These are phyloP conservation scores for Alaudala cheleensis DNA, from an alignment of 2,113 vertebrate genomes.

Conservation along the genomic window DNA sequence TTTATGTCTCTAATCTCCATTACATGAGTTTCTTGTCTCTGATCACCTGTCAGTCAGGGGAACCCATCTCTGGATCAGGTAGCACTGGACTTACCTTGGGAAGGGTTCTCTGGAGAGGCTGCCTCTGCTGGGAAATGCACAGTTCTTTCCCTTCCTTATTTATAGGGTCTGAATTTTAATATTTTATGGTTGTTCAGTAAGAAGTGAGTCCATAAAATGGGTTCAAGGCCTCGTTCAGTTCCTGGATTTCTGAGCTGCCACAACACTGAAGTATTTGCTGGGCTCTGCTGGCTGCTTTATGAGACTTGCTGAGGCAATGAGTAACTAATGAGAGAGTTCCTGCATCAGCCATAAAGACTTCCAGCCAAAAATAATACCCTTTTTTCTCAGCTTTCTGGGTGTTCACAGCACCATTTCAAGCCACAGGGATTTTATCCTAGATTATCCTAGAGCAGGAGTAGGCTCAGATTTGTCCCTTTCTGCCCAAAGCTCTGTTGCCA, in stretches of 20 bases:
- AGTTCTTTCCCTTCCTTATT: constrained; percentile 35
- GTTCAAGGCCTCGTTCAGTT: constrained; percentile 75
- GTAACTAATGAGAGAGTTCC: constrained; percentile 41
- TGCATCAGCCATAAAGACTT: not conserved
- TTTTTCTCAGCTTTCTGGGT: not conserved
- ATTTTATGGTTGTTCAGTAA: constrained; percentile 67
- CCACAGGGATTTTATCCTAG: not conserved
- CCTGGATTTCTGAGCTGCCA: constrained; percentile 64
- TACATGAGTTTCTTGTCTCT: not conserved
- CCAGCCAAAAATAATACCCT: not conserved
- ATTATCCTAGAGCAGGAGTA: not conserved
- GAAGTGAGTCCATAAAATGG: constrained; percentile 60
- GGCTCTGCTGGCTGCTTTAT: constrained; percentile 53
- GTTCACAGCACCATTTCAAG: not conserved
- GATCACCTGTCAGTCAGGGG: not conserved
- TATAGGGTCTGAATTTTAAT: constrained; percentile 68
- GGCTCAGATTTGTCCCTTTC: not conserved
- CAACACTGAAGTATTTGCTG: constrained; percentile 38
- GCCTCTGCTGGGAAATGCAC: not conserved
- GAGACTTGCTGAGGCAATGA: constrained; percentile 49
- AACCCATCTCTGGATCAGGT: fast-evolving
- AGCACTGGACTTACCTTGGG: constrained; percentile 15
- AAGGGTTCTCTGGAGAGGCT: not conserved
- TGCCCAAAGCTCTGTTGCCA: not conserved
- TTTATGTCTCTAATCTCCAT: not conserved